These are phyloP conservation scores for Drosophila pallidifrons DNA, from an alignment of 1,140 invertebrate species.

Conservation along the genomic window DNA sequence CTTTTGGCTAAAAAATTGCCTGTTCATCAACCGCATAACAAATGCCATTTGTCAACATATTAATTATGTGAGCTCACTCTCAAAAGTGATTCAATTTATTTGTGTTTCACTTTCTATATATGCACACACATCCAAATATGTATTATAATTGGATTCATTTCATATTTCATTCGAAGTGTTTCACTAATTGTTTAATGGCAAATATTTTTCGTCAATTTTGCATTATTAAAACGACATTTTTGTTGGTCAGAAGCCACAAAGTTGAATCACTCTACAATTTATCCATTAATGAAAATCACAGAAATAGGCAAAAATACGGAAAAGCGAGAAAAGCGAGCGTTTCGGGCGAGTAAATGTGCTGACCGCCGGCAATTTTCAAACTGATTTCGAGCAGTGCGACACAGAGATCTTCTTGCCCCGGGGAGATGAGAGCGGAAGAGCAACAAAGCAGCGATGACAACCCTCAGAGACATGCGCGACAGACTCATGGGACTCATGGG, in stretches of 20 bases:
- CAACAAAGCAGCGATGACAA: slow-evolving; percentile 29
- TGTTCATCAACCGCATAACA: neutral
- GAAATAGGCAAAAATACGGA: slow-evolving; percentile 31
- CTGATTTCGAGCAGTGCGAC: slow-evolving; percentile 59
- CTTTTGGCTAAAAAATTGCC: neutral
- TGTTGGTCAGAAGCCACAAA: neutral
- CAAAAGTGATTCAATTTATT: neutral
- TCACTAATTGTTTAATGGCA: slow-evolving; percentile 22
- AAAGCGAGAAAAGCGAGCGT: slow-evolving; percentile 25
- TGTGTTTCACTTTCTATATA: neutral
- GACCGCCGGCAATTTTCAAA: slow-evolving; percentile 81
- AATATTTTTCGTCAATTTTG: slow-evolving; percentile 3
- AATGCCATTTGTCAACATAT: slow-evolving; percentile 15
- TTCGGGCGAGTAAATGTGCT: slow-evolving; percentile 55
- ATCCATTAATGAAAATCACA: slow-evolving; percentile 34
- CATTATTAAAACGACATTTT: neutral
- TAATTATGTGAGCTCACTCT: neutral
- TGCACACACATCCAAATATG: neutral
- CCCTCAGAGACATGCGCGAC: slow-evolving; percentile 57
- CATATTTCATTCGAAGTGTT: slow-evolving; percentile 3
- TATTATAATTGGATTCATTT: slow-evolving; percentile 13
- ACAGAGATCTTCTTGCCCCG: slow-evolving; percentile 20
- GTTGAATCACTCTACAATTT: slow-evolving; percentile 16
- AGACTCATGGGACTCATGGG: slow-evolving; percentile 38
- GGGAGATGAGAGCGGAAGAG: slow-evolving; percentile 34